phyloP scores from a whole-genome alignment of 2,113 vertebrate genomes.

The Petrocephalus zakoni region DNA sequence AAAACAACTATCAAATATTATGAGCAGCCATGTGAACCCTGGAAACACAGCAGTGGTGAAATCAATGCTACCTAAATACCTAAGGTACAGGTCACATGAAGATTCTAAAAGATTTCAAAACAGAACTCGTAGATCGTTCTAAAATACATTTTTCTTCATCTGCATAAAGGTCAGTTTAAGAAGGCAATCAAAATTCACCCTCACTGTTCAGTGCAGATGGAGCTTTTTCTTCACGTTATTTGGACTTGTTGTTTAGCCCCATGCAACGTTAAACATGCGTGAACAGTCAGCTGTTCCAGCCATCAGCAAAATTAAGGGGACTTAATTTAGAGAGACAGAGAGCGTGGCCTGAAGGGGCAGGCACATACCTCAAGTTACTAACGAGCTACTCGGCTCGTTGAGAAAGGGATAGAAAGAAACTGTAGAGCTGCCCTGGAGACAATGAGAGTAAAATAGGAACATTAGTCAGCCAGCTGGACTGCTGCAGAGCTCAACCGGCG shows the following conservation, averaged over 20 bases:
- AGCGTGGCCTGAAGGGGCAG: background rate
- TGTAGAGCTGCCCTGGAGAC: conserved; percentile 20
- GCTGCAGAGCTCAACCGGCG: background rate
- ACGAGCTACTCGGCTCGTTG: background rate
- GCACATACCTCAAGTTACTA: background rate
- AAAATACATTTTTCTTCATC: background rate
- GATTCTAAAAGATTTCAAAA: background rate
- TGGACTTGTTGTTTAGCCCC: background rate
- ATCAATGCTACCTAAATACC: background rate
- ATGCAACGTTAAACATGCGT: background rate
- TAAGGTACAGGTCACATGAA: background rate
- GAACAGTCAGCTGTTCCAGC: conserved; percentile 5
- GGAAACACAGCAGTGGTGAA: background rate
- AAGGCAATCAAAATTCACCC: background rate
- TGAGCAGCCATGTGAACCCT: background rate
- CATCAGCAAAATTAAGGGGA: background rate
- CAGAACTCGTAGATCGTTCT: background rate
- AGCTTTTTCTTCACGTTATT: background rate
- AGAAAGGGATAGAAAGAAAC: background rate
- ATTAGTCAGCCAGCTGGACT: conserved; percentile 28
- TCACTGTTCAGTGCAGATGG: background rate
- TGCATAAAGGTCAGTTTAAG: background rate
- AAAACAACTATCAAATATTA: background rate
- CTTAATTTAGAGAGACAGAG: conserved; percentile 10
- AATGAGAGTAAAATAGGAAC: conserved; percentile 27